Conservation (phyloP, 2,113 vertebrate species). For the Maccullochella peelii region DNA sequence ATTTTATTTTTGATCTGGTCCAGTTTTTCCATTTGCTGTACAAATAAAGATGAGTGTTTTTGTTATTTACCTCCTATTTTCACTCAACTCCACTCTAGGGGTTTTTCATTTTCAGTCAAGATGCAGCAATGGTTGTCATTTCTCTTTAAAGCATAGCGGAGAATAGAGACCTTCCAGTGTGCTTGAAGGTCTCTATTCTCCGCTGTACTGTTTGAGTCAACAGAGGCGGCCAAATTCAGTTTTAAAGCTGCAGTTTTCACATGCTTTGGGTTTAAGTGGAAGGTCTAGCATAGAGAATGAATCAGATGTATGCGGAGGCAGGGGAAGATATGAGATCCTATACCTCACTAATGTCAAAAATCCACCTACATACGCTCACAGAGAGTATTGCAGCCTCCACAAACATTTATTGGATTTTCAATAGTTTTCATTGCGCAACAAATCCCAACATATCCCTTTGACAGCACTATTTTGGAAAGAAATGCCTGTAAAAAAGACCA, state of each 20-base stretch:
- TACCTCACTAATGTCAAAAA: conserved; percentile 66
- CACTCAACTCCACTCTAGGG: not conserved
- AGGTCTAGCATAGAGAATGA: conserved; percentile 61
- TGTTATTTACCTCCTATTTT: conserved; percentile 15
- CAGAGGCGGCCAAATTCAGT: conserved; percentile 31
- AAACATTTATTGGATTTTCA: conserved; percentile 61
- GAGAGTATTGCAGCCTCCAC: conserved; percentile 40
- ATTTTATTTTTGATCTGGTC: not conserved
- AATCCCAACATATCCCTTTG: conserved; percentile 45
- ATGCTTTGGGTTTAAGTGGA: conserved; percentile 51
- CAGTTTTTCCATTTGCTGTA: not conserved
- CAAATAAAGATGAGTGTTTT: not conserved
- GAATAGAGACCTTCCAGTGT: not conserved
- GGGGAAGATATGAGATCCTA: conserved; percentile 55
- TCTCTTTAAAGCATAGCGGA: not conserved
- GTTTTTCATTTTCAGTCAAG: conserved; percentile 21
- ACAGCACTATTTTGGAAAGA: conserved; percentile 54
- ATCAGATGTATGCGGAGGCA: conserved; percentile 67
- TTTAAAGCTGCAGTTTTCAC: conserved; percentile 35
- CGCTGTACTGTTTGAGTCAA: conserved; percentile 21
- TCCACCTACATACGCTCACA: conserved; percentile 60
- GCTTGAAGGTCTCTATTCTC: conserved; percentile 17
- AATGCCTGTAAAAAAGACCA: not conserved
- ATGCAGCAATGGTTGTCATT: conserved; percentile 12
- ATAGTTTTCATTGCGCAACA: conserved; percentile 49